These are phyloP conservation scores for Colletes collaris DNA, from an alignment of 2,888 invertebrate genomes.

Conservation along the genomic window DNA sequence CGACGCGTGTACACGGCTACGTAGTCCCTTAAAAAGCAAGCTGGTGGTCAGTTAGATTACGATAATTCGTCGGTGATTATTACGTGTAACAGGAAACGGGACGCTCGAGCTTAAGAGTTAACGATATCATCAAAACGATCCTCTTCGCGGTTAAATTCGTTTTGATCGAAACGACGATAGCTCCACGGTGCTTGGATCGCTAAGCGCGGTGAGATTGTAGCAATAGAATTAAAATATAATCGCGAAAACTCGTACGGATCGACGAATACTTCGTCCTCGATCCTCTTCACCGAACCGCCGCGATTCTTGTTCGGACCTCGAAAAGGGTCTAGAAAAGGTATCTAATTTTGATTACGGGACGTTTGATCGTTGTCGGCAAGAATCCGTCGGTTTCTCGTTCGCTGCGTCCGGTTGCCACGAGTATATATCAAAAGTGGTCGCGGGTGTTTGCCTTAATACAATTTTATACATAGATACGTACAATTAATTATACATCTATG, in stretches of 20 bases:
- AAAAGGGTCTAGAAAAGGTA: slow-evolving; percentile 25
- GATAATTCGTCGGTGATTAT: slow-evolving; percentile 38
- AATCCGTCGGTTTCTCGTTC: slow-evolving; percentile 21
- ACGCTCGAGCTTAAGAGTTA: slow-evolving; percentile 14
- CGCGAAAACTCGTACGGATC: slow-evolving; percentile 11
- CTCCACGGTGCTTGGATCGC: slow-evolving; percentile 4
- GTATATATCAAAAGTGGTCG: slow-evolving; percentile 32
- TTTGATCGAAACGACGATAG: not conserved
- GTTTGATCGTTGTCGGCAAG: slow-evolving; percentile 39
- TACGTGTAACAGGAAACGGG: slow-evolving; percentile 29
- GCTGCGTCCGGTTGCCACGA: slow-evolving; percentile 12
- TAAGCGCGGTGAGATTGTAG: slow-evolving; percentile 13
- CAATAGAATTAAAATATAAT: slow-evolving; percentile 33
- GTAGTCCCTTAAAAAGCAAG: slow-evolving; percentile 50
- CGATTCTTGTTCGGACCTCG: not conserved
- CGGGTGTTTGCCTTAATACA: not conserved
- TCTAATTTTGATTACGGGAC: slow-evolving; percentile 48
- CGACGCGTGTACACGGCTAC: slow-evolving; percentile 28
- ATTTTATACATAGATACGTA: not conserved
- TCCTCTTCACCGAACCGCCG: not conserved
- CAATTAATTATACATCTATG: not conserved
- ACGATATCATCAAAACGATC: too few species aligned
- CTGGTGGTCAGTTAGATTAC: slow-evolving; percentile 34
- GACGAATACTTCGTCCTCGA: slow-evolving; percentile 15
- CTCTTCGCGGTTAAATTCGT: not conserved